Conservation (phyloP, 1,140 invertebrate species). For the Cryptotermes secundus region DNA sequence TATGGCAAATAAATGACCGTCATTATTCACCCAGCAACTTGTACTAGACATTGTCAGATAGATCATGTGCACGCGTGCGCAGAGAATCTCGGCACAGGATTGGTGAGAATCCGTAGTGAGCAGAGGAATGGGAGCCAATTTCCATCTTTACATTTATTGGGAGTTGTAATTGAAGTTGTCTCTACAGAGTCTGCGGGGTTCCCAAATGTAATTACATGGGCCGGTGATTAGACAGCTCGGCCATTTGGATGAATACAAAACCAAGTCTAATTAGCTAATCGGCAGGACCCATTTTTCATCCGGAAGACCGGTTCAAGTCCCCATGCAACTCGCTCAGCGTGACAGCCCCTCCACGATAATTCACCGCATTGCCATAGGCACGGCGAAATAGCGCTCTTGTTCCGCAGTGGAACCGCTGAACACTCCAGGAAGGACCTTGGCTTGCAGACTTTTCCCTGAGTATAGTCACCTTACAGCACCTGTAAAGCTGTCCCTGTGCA, state of each 20-base stretch:
- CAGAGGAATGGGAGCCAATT: background rate
- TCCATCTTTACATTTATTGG: constrained; percentile 17
- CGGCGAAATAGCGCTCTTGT: background rate
- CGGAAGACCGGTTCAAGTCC: background rate
- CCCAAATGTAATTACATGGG: constrained; percentile 14
- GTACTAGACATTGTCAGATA: background rate
- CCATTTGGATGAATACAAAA: constrained; percentile 4
- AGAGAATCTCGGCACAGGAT: background rate
- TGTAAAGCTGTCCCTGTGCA: no score
- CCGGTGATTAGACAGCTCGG: background rate
- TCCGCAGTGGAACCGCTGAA: background rate
- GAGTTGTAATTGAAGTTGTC: constrained; percentile 13
- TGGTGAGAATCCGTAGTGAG: background rate
- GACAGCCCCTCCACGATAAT: background rate
- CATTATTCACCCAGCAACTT: background rate
- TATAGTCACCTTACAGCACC: no score
- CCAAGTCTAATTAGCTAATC: constrained; percentile 19
- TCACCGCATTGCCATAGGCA: background rate
- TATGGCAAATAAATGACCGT: background rate
- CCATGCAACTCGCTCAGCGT: background rate
- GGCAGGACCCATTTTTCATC: constrained; percentile 10
- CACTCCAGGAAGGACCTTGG: no score
- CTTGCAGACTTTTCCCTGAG: no score
- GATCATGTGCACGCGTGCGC: background rate
- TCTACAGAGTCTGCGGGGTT: constrained; percentile 8